A percentile compares a stretch with the other conserved stretches of the same genome.
Conservation (phyloP, 2,113 vertebrate species). For the Syngnathus floridae region DNA sequence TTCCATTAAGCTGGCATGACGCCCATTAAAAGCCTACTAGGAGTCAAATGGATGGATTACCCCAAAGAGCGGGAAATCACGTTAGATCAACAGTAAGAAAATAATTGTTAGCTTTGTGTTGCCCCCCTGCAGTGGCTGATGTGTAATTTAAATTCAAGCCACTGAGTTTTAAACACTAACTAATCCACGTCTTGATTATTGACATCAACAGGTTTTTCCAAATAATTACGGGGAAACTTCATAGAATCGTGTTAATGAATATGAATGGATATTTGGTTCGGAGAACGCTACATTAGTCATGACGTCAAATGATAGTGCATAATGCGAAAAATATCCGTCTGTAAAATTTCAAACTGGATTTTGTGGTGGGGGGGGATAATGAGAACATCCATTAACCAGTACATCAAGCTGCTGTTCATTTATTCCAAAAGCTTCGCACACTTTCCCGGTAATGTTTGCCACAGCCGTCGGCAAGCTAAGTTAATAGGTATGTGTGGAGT, state of each 20-base stretch:
- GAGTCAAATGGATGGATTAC: slow-evolving; percentile 19
- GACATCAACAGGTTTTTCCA: background rate
- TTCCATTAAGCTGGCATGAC: slow-evolving; percentile 34
- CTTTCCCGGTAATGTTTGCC: slow-evolving; percentile 6
- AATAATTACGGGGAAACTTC: too few species aligned
- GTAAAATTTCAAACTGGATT: background rate
- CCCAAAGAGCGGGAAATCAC: slow-evolving; percentile 2
- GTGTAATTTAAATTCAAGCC: background rate
- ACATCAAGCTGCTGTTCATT: slow-evolving; percentile 6
- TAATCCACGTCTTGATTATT: background rate
- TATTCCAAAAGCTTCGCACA: background rate
- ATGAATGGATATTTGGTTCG: too few species aligned
- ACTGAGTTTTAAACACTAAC: background rate
- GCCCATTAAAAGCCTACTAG: slow-evolving; percentile 54
- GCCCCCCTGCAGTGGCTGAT: background rate
- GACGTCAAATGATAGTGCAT: background rate
- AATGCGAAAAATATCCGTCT: background rate
- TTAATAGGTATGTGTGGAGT: slow-evolving; percentile 40
- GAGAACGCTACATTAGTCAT: background rate
- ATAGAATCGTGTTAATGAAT: too few species aligned
- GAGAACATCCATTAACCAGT: slow-evolving; percentile 37
- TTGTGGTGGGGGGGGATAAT: background rate
- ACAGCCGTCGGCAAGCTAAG: slow-evolving; percentile 18
- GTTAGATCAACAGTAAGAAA: slow-evolving; percentile 23
- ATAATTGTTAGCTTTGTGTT: background rate